phyloP scores from a whole-genome alignment of 2,888 invertebrate genomes.

The Acleris cristana region DNA sequence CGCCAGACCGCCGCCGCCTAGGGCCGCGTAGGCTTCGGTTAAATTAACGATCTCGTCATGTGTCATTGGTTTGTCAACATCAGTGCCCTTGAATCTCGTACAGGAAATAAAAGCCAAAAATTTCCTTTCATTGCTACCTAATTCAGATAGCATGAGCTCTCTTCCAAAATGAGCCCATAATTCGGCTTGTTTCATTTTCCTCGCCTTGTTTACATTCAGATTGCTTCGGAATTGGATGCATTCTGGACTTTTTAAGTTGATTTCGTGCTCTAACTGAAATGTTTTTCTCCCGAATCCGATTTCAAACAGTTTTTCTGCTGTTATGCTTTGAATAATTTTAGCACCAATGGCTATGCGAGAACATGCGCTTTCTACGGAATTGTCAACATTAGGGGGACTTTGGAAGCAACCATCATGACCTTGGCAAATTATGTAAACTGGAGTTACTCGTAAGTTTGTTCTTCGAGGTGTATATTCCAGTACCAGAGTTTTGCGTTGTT shows the following conservation, averaged over 20 bases:
- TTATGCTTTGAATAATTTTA: slow-evolving; percentile 92
- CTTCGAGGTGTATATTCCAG: slow-evolving; percentile 84
- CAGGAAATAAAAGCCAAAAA: slow-evolving; percentile 95
- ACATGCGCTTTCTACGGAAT: slow-evolving; percentile 88
- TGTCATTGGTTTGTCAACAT: slow-evolving; percentile 84
- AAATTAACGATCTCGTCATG: slow-evolving; percentile 88
- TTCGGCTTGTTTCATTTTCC: slow-evolving; percentile 89
- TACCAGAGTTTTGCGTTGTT: slow-evolving; percentile 69
- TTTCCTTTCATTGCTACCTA: slow-evolving; percentile 88
- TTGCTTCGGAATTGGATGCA: slow-evolving; percentile 90
- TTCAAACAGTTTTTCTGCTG: slow-evolving; percentile 93
- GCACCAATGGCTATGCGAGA: slow-evolving; percentile 89
- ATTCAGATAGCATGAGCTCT: slow-evolving; percentile 89
- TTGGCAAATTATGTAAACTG: slow-evolving; percentile 92
- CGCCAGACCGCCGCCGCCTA: slow-evolving; percentile 96
- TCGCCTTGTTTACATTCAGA: slow-evolving; percentile 87
- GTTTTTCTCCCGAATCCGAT: slow-evolving; percentile 91
- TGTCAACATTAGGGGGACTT: slow-evolving; percentile 85
- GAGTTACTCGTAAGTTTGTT: slow-evolving; percentile 87
- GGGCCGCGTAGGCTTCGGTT: slow-evolving; percentile 93
- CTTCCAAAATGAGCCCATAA: slow-evolving; percentile 94
- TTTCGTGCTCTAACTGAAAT: slow-evolving; percentile 89
- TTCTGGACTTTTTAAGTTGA: slow-evolving; percentile 81
- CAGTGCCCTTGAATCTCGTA: slow-evolving; percentile 89
- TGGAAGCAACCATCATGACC: slow-evolving; percentile 92